Evolutionary conservation across 1,140 invertebrate species (phyloP).

Genomic region (Phenacoccus solenopsis): DNA sequence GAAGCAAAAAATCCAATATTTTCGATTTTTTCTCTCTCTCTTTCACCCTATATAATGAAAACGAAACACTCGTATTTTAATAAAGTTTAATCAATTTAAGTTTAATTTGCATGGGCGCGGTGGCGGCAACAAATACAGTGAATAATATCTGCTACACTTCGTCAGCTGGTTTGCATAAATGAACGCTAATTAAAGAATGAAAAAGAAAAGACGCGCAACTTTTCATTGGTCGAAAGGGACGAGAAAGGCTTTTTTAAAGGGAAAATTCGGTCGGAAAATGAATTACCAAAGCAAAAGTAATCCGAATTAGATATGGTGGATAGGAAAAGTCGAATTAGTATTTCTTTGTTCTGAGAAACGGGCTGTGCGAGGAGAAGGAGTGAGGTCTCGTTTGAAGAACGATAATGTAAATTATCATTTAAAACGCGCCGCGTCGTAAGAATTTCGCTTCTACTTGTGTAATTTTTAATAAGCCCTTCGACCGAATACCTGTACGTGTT

Average conservation of each 20-base stretch:
- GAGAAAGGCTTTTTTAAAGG: neutral
- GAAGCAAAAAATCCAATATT: neutral
- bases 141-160: slow-evolving; percentile 14
- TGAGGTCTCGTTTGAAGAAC: too few relatives aligned
- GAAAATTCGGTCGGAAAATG: neutral
- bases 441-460: too few relatives aligned
- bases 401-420: too few relatives aligned
- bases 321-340: neutral
- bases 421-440: too few relatives aligned
- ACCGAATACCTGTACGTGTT: too few relatives aligned
- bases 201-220: neutral
- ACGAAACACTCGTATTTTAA: neutral
- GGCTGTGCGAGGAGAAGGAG: too few relatives aligned
- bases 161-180: slow-evolving; percentile 17
- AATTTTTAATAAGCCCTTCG: too few relatives aligned
- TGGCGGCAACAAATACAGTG: slow-evolving; percentile 14
- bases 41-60: neutral
- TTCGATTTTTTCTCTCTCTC: neutral
- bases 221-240: neutral
- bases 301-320: neutral
- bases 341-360: too few relatives aligned
- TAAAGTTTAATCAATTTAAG: slow-evolving; percentile 14
- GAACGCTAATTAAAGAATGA: slow-evolving; percentile 14
- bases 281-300: slow-evolving; percentile 8
- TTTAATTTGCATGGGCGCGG: slow-evolving; percentile 10